Conservation (phyloP, 64 coral and sea anemone species). For the Porites lutea region DNA sequence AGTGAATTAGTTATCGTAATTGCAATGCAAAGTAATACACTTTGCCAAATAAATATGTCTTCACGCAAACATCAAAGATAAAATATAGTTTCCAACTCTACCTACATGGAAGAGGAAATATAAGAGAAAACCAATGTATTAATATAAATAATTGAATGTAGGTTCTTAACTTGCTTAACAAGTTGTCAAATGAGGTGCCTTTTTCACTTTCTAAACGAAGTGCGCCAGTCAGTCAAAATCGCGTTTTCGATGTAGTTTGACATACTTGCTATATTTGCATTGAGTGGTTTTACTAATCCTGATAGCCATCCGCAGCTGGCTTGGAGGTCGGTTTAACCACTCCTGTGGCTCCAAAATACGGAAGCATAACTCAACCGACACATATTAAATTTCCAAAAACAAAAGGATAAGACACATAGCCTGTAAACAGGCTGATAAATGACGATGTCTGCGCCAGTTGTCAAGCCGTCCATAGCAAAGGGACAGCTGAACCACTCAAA, state of each 20-base stretch:
- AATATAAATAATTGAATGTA: no score
- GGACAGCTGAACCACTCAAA: conserved; percentile 14
- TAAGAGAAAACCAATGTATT: not conserved
- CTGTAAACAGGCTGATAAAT: not conserved
- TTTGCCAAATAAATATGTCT: not conserved
- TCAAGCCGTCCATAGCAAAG: not conserved
- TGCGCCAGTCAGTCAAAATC: no score
- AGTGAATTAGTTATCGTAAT: not conserved
- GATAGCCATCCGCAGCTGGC: no score
- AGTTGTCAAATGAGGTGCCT: no score
- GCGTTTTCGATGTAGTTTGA: no score
- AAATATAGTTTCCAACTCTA: not conserved
- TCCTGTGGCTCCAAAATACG: not conserved
- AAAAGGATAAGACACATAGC: not conserved
- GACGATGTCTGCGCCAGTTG: not conserved
- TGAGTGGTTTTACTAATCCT: no score
- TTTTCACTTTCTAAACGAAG: no score
- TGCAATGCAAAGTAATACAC: not conserved
- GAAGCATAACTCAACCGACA: not conserved
- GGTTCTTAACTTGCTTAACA: no score
- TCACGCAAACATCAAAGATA: not conserved
- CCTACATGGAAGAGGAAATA: not conserved
- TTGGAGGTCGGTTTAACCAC: no score
- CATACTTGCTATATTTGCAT: no score
- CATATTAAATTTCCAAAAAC: not conserved